Conservation (phyloP, 2,797 vertebrate genomes). For the Siniperca obscura region DNA sequence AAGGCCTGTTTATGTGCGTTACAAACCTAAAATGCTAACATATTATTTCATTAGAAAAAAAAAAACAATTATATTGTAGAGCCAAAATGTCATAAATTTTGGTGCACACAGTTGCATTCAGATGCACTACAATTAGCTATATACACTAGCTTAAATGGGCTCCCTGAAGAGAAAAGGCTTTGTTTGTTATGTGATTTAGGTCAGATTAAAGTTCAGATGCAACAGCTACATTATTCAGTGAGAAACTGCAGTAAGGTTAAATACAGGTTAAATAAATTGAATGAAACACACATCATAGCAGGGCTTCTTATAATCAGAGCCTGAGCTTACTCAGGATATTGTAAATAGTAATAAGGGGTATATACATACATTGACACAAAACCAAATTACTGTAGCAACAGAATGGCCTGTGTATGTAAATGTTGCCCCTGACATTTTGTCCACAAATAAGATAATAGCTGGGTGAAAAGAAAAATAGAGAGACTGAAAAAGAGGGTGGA, state of each 20-base stretch:
- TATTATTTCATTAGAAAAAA: background rate
- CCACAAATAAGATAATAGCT: slow-evolving; percentile 17
- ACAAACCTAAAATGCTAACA: background rate
- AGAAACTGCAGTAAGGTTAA: slow-evolving; percentile 32
- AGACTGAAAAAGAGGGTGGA: background rate
- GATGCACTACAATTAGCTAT: background rate
- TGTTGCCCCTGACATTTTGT: slow-evolving; percentile 29
- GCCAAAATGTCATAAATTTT: background rate
- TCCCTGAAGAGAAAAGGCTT: no score
- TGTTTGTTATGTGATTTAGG: background rate
- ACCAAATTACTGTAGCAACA: slow-evolving; percentile 12
- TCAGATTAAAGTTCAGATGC: background rate
- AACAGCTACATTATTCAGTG: slow-evolving; percentile 13
- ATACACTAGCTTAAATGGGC: background rate
- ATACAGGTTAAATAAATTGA: slow-evolving; percentile 32
- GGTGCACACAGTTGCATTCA: background rate
- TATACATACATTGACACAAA: slow-evolving; percentile 31
- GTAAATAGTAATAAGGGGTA: slow-evolving; percentile 10
- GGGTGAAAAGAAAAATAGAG: background rate
- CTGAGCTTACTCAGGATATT: background rate
- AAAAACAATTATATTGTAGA: no score
- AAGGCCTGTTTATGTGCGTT: background rate
- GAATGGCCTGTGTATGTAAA: slow-evolving; percentile 10
- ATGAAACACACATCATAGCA: slow-evolving; percentile 15
- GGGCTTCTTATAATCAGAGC: slow-evolving; percentile 13